Base-by-base conservation (phyloP, 1,140 invertebrate species). In the Gyrodactylus salaris region DNA sequence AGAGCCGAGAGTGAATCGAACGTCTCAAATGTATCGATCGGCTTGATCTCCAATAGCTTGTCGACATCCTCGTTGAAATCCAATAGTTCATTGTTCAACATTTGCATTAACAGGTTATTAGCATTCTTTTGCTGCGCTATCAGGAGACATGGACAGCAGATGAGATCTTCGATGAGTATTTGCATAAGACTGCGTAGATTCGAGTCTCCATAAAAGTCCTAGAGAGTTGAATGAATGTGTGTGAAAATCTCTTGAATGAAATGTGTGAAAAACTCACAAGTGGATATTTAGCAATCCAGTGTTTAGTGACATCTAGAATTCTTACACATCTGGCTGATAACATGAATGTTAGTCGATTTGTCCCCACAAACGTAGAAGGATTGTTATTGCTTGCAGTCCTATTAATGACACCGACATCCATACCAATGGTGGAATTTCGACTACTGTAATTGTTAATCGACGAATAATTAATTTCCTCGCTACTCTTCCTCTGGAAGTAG, bases 271-370 rank as follows among this genome's bases (percentile, higher is more conserved):
- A n/a, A 73, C 68, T 75, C 76, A 81, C 81, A 77, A 81, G 78
- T 70, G 79, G 83, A 77, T 86, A 85, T 78, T 86, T 87, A 1
- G 85, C 85, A 1, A 86, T 83, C 86, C 86, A 87, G 77, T 87
- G 86, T 80, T 88, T 85, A 20, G 92, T 81, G 0, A 93, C 89
- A 79, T 89, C 91, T 0, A 94, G 81, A 0, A 93, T 89, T 76
- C 90, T 80, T 89, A 92, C 92, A 0, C 89, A 92, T 25, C 89
- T 89, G 24, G 89, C 89, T 0, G 88, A 90, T 26, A 87, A 89
- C 77, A 91, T 88, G 1, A 91, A 87, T 20, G 87, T 89, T 77
- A 91, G 88, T 76, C 89, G 86, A 73, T 87, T 81, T 76, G 79
- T n/a, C n/a, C n/a, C n/a, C n/a, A n/a, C n/a, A n/a, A n/a, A n/a